A percentile compares a stretch with the other conserved stretches of the same genome.
phyloP scores from a whole-genome alignment of 2,113 vertebrate genomes.

The Hoplias malabaricus region DNA sequence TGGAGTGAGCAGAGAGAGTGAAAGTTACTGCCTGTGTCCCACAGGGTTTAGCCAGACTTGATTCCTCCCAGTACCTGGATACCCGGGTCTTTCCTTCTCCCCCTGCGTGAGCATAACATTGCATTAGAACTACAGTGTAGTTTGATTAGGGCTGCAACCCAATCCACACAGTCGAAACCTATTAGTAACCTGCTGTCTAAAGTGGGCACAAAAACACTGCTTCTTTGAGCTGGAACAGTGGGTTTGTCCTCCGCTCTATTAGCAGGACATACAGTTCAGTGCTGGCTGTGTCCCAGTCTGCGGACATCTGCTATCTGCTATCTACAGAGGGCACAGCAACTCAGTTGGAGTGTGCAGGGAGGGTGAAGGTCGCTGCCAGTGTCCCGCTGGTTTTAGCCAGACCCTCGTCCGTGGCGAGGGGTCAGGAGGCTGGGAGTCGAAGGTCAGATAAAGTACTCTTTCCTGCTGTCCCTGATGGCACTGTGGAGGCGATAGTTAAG shows the following conservation, averaged over 20 bases:
- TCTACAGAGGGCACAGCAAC: neutral
- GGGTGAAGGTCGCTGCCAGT: constrained; percentile 18
- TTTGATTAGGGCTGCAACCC: neutral
- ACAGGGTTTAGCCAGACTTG: too few relatives aligned
- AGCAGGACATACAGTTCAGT: neutral
- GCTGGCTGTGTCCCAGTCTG: neutral
- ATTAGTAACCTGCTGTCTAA: neutral
- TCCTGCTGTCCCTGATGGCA: constrained; percentile 80
- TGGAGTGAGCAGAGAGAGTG: too few relatives aligned
- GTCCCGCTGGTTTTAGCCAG: constrained; percentile 14
- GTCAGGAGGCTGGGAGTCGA: neutral
- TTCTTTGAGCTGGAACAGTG: neutral
- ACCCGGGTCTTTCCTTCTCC: too few relatives aligned
- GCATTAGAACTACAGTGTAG: neutral
- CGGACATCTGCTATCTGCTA: neutral
- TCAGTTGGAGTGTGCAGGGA: neutral
- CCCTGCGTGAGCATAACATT: too few relatives aligned
- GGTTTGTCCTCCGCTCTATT: neutral
- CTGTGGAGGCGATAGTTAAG: constrained; percentile 79
- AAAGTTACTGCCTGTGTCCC: too few relatives aligned
- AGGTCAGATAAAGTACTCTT: constrained; percentile 85
- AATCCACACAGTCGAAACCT: neutral
- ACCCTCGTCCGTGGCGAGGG: constrained; percentile 4
- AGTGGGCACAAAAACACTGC: constrained; percentile 12
- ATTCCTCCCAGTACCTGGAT: too few relatives aligned